Evolutionary conservation across 2,888 invertebrate species (phyloP), one percentile per base, ranked within the genome.

Genomic region (Dichetophora obliterata): DNA sequence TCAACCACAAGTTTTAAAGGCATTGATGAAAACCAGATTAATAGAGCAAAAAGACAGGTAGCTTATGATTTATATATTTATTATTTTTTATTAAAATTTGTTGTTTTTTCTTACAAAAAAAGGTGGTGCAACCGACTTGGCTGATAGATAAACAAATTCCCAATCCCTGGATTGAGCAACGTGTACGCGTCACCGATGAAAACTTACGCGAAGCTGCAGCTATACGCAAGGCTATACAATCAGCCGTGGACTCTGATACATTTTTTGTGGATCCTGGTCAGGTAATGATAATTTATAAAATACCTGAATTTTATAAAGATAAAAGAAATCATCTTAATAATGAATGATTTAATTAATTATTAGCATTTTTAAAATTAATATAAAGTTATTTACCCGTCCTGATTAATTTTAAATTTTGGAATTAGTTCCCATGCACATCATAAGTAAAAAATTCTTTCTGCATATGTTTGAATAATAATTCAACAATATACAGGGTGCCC

Each of bases 51-150:
- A 27, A 50, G 68, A 50, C 68, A 68, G 50, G 68, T 68, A 27
- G 50, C n/a, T n/a, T n/a, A n/a, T n/a, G n/a, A n/a, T 43, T 43
- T 14, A 37, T 37, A 37, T 37, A 37, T 37, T 11, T 43, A 1
- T 11, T 14, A 43, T 11, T 4, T 43, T 43, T 43, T 11, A 11
- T 11, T 11, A 14, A 43, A 11, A 43, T 43, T 37, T 37, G 8
- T 37, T 43, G 3, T 43, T 11, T 43, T 43, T 37, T 37, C 5
- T 61, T 27, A 14, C 0, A 31, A 34, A 27, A 31, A 63, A 63
- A 86, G 77, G 82, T 86, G 27, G 83, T 86, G 16, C 83, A 85
- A 19, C 86, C 86, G 5, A 78, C 73, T 6, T 85, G 86, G 85
- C 77, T 86, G 0, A 78, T 27, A 3, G 71, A 66, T 54, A 19